Conservation (phyloP, 92 coral and sea anemone species). For the Hydrozoanthus gracilis region DNA sequence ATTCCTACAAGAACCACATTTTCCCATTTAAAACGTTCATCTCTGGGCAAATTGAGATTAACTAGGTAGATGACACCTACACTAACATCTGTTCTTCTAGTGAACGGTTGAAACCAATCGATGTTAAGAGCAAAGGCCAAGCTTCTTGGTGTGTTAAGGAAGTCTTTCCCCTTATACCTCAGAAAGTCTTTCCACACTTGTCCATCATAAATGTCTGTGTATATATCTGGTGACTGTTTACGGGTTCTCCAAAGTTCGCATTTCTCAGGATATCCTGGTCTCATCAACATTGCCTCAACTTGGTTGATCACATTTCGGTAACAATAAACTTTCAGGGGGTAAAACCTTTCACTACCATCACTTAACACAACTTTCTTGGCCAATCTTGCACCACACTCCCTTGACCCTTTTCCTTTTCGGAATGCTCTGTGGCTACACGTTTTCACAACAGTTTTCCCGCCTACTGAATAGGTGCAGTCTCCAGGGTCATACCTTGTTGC, state of each 20-base stretch:
- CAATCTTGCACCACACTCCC: conserved; percentile 32
- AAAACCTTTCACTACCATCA: conserved; percentile 18
- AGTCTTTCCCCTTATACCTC: conserved; percentile 2
- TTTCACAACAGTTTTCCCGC: conserved; percentile 4
- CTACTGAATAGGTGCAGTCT: conserved; percentile 44
- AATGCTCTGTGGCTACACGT: conserved; percentile 16
- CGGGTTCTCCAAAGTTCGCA: conserved; percentile 10
- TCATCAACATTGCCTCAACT: conserved; percentile 26
- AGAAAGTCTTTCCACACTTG: conserved; percentile 4
- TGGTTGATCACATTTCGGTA: conserved; percentile 32
- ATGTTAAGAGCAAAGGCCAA: background rate
- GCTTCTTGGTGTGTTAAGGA: background rate
- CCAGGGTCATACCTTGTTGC: conserved; percentile 47
- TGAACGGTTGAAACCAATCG: conserved; percentile 5
- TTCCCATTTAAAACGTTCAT: conserved; percentile 11
- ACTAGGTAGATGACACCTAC: conserved; percentile 4
- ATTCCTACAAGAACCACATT: no score
- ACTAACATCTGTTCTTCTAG: background rate
- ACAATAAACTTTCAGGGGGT: conserved; percentile 35
- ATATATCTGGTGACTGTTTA: background rate
- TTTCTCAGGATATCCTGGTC: conserved; percentile 28
- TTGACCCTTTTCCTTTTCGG: conserved; percentile 13
- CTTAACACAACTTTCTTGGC: conserved; percentile 22
- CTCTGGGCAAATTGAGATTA: background rate
- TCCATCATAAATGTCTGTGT: conserved; percentile 16